Conservation (phyloP, 2,113 vertebrate species). For the Eira barbara region DNA sequence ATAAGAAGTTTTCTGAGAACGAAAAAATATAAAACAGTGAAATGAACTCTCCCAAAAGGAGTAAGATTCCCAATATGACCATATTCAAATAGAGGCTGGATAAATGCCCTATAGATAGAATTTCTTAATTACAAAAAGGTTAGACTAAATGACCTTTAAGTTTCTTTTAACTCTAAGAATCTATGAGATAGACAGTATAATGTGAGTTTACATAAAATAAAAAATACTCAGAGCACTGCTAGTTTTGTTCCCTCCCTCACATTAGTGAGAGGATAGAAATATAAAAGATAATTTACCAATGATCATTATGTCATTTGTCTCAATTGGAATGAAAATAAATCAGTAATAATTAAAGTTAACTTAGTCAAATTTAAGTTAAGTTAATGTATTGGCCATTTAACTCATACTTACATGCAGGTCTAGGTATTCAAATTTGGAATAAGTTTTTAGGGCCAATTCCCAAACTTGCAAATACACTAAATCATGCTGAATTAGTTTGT, state of each 20-base stretch:
- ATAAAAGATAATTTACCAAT: background rate
- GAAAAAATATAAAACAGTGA: conserved; percentile 20
- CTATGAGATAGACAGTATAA: background rate
- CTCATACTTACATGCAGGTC: background rate
- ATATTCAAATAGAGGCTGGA: background rate
- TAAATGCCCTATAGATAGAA: background rate
- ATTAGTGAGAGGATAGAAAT: background rate
- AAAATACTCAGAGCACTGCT: background rate
- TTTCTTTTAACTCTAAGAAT: background rate
- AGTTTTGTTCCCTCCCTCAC: background rate
- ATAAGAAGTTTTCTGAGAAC: background rate
- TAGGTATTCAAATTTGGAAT: conserved; percentile 33
- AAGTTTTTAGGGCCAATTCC: conserved; percentile 29
- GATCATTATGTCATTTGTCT: conserved; percentile 18
- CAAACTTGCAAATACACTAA: conserved; percentile 39
- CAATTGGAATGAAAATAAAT: conserved; percentile 42
- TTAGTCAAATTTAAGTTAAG: background rate
- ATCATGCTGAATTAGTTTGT: conserved; percentile 13
- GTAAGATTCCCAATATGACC: background rate
- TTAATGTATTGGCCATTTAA: conserved; percentile 16
- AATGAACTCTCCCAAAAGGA: background rate
- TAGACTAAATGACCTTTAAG: background rate
- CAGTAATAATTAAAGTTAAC: background rate
- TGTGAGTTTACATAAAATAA: conserved; percentile 14
- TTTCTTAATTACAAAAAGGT: conserved; percentile 39